phyloP scores from a whole-genome alignment of 2,888 invertebrate genomes.

The Eilema depressum region DNA sequence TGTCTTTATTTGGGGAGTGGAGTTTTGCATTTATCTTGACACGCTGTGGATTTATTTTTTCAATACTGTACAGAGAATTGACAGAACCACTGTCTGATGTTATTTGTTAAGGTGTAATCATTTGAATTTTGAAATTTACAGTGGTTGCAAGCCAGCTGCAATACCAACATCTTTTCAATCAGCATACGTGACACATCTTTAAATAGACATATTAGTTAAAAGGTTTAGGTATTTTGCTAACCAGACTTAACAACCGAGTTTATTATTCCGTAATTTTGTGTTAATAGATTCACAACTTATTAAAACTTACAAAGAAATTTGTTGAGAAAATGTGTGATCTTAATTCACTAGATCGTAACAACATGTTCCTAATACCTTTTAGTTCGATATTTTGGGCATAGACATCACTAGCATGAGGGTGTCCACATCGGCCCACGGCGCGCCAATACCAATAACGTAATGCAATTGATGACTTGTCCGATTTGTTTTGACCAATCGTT shows the following conservation, averaged over 20 bases:
- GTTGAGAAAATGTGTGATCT: too few species aligned
- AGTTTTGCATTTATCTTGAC: constrained; percentile 34
- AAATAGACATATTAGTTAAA: too few species aligned
- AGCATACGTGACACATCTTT: too few species aligned
- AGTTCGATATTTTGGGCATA: background rate
- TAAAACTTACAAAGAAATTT: too few species aligned
- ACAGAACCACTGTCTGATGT: background rate
- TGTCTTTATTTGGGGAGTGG: constrained; percentile 34
- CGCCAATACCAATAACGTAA: constrained; percentile 83
- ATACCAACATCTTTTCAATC: too few species aligned
- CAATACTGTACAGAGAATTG: background rate
- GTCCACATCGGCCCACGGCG: constrained; percentile 43
- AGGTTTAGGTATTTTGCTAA: too few species aligned
- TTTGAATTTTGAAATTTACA: too few species aligned
- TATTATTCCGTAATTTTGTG: too few species aligned
- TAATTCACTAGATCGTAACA: background rate
- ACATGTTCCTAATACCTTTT: background rate
- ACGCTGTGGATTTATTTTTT: background rate
- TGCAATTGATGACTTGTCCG: constrained; percentile 84
- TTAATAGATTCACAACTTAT: too few species aligned
- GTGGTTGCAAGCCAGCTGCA: too few species aligned
- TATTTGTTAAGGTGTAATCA: too few species aligned
- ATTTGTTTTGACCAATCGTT: constrained; percentile 79
- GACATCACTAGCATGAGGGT: constrained; percentile 32
- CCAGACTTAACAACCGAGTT: too few species aligned